Conservation (phyloP, 30 jellyfish, hydroid and myxozoan genomes). For the Morbakka virulenta region DNA sequence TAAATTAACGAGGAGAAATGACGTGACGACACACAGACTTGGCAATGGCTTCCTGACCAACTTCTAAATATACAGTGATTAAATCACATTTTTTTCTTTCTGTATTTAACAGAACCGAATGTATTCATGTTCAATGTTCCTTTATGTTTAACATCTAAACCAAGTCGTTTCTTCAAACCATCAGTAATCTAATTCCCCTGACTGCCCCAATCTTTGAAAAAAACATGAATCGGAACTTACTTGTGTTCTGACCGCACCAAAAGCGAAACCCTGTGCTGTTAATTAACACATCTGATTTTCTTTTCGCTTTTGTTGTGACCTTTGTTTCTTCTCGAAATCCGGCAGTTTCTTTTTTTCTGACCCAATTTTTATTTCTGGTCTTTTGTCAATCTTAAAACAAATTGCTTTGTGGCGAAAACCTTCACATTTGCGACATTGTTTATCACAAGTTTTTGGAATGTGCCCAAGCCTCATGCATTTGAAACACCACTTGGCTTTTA, state of each 20-base stretch:
- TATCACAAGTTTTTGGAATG: not conserved
- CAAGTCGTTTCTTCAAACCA: not conserved
- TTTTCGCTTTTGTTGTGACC: not conserved
- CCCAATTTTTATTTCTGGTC: too few relatives aligned
- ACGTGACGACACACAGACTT: not conserved
- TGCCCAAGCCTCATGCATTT: slow-evolving; percentile 32
- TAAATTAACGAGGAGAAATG: slow-evolving; percentile 1
- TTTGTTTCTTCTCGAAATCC: not conserved
- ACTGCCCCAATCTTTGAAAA: slow-evolving; percentile 30
- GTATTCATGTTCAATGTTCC: slow-evolving; percentile 5
- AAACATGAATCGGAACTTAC: not conserved
- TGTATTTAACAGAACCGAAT: slow-evolving; percentile 1
- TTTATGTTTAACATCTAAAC: not conserved
- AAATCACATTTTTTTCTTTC: not conserved
- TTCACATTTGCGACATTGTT: not conserved
- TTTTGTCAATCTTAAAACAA: slow-evolving; percentile 4
- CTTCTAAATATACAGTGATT: not conserved
- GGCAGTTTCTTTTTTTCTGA: not conserved
- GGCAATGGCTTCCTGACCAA: not conserved
- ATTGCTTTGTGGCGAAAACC: slow-evolving; percentile 9
- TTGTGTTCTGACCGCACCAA: slow-evolving; percentile 8
- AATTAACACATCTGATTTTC: not conserved
- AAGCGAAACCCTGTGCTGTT: too few relatives aligned
- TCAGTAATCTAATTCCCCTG: slow-evolving; percentile 22
- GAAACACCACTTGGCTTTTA: slow-evolving; percentile 15